Evolutionary conservation across 2,113 vertebrate genomes (phyloP).

Genomic region (Zosterops lateralis): DNA sequence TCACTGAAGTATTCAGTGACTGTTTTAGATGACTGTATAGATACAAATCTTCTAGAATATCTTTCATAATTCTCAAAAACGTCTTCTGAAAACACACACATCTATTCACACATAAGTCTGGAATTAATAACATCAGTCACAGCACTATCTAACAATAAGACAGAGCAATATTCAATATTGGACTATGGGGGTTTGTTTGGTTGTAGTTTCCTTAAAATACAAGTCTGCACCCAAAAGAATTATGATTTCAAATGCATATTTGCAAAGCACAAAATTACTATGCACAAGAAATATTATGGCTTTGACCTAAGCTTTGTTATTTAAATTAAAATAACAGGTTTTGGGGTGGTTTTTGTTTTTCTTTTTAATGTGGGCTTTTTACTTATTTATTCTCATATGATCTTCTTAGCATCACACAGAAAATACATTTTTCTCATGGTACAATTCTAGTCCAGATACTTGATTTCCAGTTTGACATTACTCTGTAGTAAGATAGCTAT

Average conservation of each 20-base stretch:
- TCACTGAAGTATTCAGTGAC: neutral
- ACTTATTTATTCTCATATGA: neutral
- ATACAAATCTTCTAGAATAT: neutral
- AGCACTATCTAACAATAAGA: neutral
- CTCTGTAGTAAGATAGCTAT: neutral
- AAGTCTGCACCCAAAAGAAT: accelerated
- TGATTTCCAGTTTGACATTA: neutral
- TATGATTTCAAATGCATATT: neutral
- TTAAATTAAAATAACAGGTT: neutral
- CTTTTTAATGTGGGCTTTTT: neutral
- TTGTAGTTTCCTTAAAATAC: neutral
- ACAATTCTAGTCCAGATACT: neutral
- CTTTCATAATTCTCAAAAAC: neutral
- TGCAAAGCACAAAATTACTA: neutral
- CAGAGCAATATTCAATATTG: neutral
- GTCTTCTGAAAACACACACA: neutral
- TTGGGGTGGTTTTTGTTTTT: neutral
- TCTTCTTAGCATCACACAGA: neutral
- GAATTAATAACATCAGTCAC: neutral
- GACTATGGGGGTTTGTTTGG: accelerated
- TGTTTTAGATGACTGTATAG: neutral
- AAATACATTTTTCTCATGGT: neutral
- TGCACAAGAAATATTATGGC: neutral
- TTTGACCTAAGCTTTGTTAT: neutral
- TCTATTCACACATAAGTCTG: neutral